phyloP scores from a whole-genome alignment of 2,888 invertebrate genomes.

The Brachylomia viminalis region DNA sequence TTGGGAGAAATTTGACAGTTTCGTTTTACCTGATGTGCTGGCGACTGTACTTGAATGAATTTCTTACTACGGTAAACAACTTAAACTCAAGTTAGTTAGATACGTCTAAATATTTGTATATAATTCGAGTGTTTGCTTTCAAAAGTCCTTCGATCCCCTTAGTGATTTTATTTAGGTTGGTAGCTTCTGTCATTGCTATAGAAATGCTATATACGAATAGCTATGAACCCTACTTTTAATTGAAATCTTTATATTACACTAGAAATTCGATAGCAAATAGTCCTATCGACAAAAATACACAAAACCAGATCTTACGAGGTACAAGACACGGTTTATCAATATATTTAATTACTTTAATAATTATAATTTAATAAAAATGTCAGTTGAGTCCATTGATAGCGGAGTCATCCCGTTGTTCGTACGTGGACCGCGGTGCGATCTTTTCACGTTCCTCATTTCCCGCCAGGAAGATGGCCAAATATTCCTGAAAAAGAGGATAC shows the following conservation, averaged over 20 bases:
- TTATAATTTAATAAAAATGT: slow-evolving; percentile 18
- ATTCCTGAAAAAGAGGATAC: slow-evolving; percentile 86
- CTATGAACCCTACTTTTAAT: background rate
- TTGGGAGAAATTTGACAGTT: no score
- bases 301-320: no score
- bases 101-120: slow-evolving; percentile 12
- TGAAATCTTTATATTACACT: background rate
- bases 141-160: background rate
- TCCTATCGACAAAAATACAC: background rate
- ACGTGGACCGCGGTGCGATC: slow-evolving; percentile 84
- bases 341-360: slow-evolving; percentile 25
- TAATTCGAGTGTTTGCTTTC: background rate
- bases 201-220: background rate
- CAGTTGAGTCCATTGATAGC: slow-evolving; percentile 87
- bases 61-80: background rate
- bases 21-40: no score
- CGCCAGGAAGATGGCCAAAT: slow-evolving; percentile 92
- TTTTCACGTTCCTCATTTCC: slow-evolving; percentile 92
- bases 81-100: slow-evolving; percentile 1
- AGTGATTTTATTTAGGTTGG: background rate
- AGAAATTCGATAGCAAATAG: background rate
- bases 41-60: background rate
- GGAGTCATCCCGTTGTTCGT: slow-evolving; percentile 84
- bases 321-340: no score
- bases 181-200: no score